Conservation (phyloP, 2,113 vertebrate genomes). For the Leuciscus idus region DNA sequence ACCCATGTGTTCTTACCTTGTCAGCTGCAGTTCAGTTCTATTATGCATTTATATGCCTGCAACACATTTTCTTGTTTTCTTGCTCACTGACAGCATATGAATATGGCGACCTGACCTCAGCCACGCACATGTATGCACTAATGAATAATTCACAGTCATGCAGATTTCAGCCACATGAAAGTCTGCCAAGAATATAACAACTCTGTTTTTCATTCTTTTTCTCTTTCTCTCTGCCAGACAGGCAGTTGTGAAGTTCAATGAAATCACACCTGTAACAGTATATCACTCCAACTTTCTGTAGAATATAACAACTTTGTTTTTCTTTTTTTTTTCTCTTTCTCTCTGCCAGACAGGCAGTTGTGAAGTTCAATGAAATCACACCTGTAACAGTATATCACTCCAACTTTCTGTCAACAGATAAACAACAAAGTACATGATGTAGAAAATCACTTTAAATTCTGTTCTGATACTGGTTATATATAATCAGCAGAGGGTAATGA, state of each 20-base stretch:
- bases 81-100: constrained; percentile 18
- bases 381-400: constrained; percentile 40
- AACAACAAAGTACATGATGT: constrained; percentile 6
- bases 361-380: constrained; percentile 17
- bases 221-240: constrained; percentile 60
- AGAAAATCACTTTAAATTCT: background rate
- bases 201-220: constrained; percentile 57
- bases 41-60: constrained; percentile 39
- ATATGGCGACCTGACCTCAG: constrained; percentile 39
- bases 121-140: constrained; percentile 43
- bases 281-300: constrained; percentile 22
- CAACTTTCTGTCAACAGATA: constrained; percentile 1
- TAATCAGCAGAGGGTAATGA: constrained; percentile 7
- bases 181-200: constrained; percentile 61
- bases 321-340: constrained; percentile 61
- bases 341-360: constrained; percentile 61
- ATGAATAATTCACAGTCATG: constrained; percentile 70
- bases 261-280: constrained; percentile 44
- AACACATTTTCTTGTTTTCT: constrained; percentile 38
- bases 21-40: background rate
- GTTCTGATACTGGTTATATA: background rate
- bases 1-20: constrained; percentile 6
- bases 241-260: constrained; percentile 49
- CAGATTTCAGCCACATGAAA: constrained; percentile 74
- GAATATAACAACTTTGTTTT: constrained; percentile 60